These are phyloP conservation scores for Scolanthus callimorphus DNA, from an alignment of 92 coral and sea anemone species.

Conservation along the genomic window DNA sequence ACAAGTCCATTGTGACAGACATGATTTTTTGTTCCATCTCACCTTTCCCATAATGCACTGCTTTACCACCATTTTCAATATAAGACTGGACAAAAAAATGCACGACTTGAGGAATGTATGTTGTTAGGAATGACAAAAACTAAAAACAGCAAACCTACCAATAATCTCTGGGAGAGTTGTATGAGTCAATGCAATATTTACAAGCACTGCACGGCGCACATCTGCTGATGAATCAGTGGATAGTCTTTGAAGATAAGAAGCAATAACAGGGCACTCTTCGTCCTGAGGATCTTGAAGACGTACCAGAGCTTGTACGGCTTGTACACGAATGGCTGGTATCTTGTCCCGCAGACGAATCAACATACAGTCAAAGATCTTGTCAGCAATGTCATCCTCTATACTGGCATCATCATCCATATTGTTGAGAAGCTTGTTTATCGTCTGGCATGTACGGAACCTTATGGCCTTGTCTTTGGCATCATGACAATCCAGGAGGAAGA, in stretches of 20 bases:
- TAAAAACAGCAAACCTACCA: slow-evolving; percentile 36
- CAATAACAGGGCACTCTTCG: slow-evolving; percentile 71
- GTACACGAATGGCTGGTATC: slow-evolving; percentile 70
- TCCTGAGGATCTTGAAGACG: slow-evolving; percentile 90
- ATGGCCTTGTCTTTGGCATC: slow-evolving; percentile 87
- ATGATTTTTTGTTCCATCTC: too few relatives aligned
- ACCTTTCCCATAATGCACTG: too few relatives aligned
- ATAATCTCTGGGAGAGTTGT: slow-evolving; percentile 64
- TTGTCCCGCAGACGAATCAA: slow-evolving; percentile 81
- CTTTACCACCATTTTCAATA: too few relatives aligned
- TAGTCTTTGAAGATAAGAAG: slow-evolving; percentile 64
- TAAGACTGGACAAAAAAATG: too few relatives aligned
- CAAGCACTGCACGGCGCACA: slow-evolving; percentile 72
- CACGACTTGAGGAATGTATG: too few relatives aligned
- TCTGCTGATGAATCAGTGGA: slow-evolving; percentile 77
- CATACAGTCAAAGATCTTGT: slow-evolving; percentile 74
- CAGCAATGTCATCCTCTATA: slow-evolving; percentile 92
- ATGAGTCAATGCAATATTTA: slow-evolving; percentile 61
- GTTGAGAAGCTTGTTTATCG: slow-evolving; percentile 75
- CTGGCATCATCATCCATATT: slow-evolving; percentile 83
- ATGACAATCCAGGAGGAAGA: slow-evolving; percentile 61
- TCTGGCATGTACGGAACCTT: slow-evolving; percentile 87
- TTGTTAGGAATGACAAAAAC: not conserved
- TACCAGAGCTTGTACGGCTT: slow-evolving; percentile 84
- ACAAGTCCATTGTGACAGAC: too few relatives aligned